These are phyloP conservation scores for Nomada ferruginata DNA, from an alignment of 2,888 invertebrate genomes.

Conservation along the genomic window DNA sequence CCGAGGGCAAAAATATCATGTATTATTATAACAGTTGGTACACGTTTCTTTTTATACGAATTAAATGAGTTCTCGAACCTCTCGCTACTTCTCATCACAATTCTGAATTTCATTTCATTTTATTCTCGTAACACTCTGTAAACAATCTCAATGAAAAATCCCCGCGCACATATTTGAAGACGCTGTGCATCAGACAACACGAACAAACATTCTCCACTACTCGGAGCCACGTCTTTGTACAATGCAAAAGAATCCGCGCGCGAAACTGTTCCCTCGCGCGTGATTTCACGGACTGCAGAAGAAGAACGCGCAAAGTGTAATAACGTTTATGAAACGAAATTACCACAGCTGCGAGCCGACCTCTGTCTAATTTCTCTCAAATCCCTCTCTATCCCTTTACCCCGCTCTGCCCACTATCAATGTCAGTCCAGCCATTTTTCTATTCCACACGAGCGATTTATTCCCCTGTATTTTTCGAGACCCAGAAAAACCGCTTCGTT, in stretches of 20 bases:
- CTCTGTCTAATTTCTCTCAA: conserved; percentile 5
- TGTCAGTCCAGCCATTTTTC: too few species aligned
- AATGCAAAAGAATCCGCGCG: conserved; percentile 10
- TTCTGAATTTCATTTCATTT: too few species aligned
- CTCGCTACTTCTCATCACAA: too few species aligned
- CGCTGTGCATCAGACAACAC: background rate
- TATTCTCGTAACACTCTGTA: too few species aligned
- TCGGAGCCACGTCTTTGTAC: too few species aligned
- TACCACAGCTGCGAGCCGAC: background rate
- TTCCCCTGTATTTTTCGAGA: background rate
- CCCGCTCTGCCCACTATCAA: too few species aligned
- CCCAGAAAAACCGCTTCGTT: background rate
- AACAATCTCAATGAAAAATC: background rate
- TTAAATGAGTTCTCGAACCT: too few species aligned
- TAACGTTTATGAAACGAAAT: conserved; percentile 22
- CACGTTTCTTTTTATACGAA: too few species aligned
- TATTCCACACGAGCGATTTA: background rate
- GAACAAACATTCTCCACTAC: background rate
- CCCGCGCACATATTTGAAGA: background rate
- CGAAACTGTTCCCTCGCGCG: background rate
- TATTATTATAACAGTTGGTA: too few species aligned
- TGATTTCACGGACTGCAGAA: background rate
- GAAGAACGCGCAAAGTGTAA: background rate
- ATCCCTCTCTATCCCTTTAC: background rate
- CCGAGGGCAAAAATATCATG: too few species aligned